phyloP scores from a whole-genome alignment of 2,113 vertebrate species.

The Noctilio leporinus region DNA sequence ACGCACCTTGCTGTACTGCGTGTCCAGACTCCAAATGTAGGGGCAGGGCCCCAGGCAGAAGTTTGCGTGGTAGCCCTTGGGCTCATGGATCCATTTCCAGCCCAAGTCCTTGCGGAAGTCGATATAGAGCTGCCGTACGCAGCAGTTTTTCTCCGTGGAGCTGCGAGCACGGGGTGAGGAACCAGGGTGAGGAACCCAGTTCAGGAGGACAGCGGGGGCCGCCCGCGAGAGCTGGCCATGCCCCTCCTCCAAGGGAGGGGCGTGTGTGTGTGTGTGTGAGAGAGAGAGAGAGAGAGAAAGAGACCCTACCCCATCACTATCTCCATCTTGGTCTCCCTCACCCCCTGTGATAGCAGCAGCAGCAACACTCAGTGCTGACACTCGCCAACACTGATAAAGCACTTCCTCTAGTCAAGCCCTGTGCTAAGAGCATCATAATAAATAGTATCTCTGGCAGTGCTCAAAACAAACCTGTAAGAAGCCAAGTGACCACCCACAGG shows the following conservation, averaged over 20 bases:
- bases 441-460: neutral
- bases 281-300: too few species aligned
- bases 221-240: too few species aligned
- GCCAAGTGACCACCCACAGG: neutral
- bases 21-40: conserved; percentile 92
- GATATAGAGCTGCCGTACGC: conserved; percentile 87
- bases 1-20: conserved; percentile 90
- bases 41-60: conserved; percentile 93
- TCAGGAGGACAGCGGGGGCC: neutral
- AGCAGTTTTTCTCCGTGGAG: conserved; percentile 83
- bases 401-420: neutral
- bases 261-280: neutral
- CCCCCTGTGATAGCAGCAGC: neutral
- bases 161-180: conserved; percentile 13
- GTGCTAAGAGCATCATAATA: too few species aligned
- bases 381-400: neutral
- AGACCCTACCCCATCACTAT: neutral
- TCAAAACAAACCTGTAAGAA: neutral
- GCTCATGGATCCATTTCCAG: conserved; percentile 94
- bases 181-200: neutral
- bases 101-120: conserved; percentile 92
- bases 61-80: conserved; percentile 90
- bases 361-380: neutral
- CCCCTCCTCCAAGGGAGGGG: neutral
- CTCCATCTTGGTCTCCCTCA: neutral